Evolutionary conservation across 2,113 vertebrate genomes (phyloP).

Genomic region (Apaloderma vittatum): DNA sequence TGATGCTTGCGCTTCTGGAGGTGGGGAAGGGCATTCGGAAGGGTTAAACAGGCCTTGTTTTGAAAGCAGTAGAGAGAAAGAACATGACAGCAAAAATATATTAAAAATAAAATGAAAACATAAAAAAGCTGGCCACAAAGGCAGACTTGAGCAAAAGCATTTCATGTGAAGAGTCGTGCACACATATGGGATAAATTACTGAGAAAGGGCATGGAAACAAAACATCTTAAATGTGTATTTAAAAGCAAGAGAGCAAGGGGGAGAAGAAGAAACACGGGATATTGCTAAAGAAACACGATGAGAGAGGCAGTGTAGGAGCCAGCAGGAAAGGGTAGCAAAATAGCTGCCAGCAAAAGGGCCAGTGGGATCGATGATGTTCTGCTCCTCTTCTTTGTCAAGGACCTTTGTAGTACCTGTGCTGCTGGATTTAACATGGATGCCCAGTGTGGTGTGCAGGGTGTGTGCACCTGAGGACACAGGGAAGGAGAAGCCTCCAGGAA

Average conservation of each 20-base stretch:
- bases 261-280: not conserved
- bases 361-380: rapidly evolving
- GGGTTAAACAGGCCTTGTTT: not conserved
- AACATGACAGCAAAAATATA: not conserved
- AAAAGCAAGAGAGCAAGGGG: conserved; percentile 2
- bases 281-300: not conserved
- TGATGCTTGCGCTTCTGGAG: not conserved
- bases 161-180: conserved; percentile 12
- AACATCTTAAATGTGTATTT: conserved; percentile 11
- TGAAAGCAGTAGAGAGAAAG: not conserved
- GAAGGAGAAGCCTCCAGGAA: not conserved
- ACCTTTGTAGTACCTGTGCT: not conserved
- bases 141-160: not conserved
- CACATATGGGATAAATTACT: conserved; percentile 48
- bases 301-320: not conserved
- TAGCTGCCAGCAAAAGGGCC: not conserved
- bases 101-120: conserved; percentile 37
- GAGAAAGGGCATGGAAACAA: conserved; percentile 30
- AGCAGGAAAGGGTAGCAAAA: not conserved
- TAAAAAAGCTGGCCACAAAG: not conserved
- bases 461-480: not conserved
- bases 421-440: not conserved
- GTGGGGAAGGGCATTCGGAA: not conserved
- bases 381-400: not conserved
- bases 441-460: rapidly evolving